Evolutionary conservation across 2,113 vertebrate species (phyloP), one percentile per base, ranked within the genome.

Genomic region (Megaceryle torquata): DNA sequence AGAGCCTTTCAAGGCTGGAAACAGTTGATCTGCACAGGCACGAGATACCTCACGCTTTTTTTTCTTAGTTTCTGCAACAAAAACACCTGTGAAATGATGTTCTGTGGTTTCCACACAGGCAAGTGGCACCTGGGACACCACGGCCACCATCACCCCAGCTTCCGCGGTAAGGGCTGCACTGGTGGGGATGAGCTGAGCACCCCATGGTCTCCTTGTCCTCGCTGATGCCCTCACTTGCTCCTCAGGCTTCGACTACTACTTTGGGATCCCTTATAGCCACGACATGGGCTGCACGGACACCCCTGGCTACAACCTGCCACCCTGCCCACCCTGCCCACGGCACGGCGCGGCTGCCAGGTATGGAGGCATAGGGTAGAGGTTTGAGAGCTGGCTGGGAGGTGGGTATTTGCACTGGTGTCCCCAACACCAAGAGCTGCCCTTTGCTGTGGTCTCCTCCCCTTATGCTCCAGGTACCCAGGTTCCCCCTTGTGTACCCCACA

Each of bases 111-210:
- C 71, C 70, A 22, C 17, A 1, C 96, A 99, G 99, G 99, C 86
- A 99, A 99, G 95, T 99, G 99, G 99, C 99, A 99, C 93, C 98
- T 99, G 33, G 99, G 99, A 41, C 99, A 99, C 96, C 98, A 98
- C 2, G 98, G 98, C 54, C 96, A 7, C 15, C 98, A 99, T 77
- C 97, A 98, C 84, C 99, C 99, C 77, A 98, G 65, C 70, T 98
- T 98, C 84, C 99, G 99, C 25, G 99, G 99, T 99, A 98, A 98
- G 98, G 48, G 37, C 50, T 6, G 75, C 2, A 16, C 46, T 4
- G 5, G 48, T 0, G 0, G 77, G 81, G 39, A 8, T 0, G 1
- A 59, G n/a, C 51, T 0, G 5, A 7, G 65, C 11, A 9, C 10
- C 67, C 31, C 0, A 1, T 0, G 12, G 37, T 15, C 3, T 0